Evolutionary conservation across 2,113 vertebrate genomes (phyloP).

Genomic region (sheep (Ovis aries)): ARS-UI_Ramb_v3.0 NC_056062.1:66235001-66235500

Average conservation of each 20-base stretch:
- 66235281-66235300: background rate
- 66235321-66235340: background rate
- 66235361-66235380: background rate
- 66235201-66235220: background rate
- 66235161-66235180: background rate
- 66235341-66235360: background rate
- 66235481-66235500: background rate
- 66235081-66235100: too few relatives aligned
- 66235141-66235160: background rate
- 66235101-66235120: background rate
- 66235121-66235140: background rate
- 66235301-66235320: background rate
- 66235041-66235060: background rate
- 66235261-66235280: background rate
- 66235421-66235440: background rate
- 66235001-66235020: background rate
- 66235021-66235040: background rate
- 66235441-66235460: background rate
- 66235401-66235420: background rate
- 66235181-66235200: background rate
- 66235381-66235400: background rate
- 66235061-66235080: background rate
- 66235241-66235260: background rate
- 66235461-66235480: background rate
- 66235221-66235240: background rate